Evolutionary conservation across 2,888 invertebrate species (phyloP), one percentile per base, ranked within the genome.

Genomic region (Orthosia incerta): DNA sequence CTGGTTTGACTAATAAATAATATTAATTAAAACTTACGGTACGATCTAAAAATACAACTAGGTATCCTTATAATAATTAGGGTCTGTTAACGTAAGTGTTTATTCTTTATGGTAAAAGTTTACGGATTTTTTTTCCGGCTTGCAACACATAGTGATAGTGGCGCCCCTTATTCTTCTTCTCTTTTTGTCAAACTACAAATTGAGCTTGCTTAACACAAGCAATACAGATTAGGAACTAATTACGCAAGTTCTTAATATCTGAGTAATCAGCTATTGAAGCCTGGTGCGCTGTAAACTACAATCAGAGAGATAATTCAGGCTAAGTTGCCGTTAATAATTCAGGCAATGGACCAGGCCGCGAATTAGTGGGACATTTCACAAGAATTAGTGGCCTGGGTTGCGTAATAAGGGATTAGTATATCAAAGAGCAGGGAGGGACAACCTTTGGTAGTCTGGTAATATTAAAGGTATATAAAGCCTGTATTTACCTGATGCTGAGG

Each of bases 331-430:
- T 88, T 67, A 83, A 83, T 86, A 83, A 90, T 89, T 89, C 86
- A 86, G 50, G 51, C 55, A 83, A 83, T 86, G 80, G 71, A 67
- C 69, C 80, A 79, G 77, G 80, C 85, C 85, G 77, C 85, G 86
- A 89, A 91, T 90, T 89, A 89, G 88, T 86, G 81, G 87, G 86
- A 88, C 87, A 85, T 68, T 74, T 68, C 62, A 50, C 74, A 64
- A 64, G 74, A 68, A 74, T 72, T 74, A 63, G 45, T 61, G 50
- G 26, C 13, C 51, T 85, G 71, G 73, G 75, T 15, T 77, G 77
- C 26, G 64, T 70, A 26, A 61, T 68, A 64, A 56, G 45, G 39
- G 18, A 77, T 70, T 73, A 26, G 15, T 55, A n/a, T n/a, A 39
- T 39, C 64, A 59, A 60, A 64, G 55, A 61, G 63, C 3, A 23